A percentile compares a stretch with the other conserved stretches of the same genome.
phyloP scores from a whole-genome alignment of 2,797 vertebrate genomes.

The Mallotus villosus region DNA sequence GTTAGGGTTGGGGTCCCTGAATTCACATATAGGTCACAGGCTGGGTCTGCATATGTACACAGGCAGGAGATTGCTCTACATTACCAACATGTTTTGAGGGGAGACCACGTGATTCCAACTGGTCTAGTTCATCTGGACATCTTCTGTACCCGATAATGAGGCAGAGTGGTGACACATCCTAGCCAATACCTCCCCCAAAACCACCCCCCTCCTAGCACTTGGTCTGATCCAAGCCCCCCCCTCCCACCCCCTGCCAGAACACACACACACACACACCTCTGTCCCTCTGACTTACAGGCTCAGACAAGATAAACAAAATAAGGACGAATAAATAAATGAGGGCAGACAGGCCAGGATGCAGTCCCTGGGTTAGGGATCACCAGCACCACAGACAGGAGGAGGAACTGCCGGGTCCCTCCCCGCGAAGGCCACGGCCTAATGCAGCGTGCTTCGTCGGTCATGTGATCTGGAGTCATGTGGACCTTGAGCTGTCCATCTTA shows the following conservation, averaged over 20 bases:
- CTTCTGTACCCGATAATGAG: background rate
- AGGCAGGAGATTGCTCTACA: constrained; percentile 6
- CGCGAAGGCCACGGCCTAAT: too few species aligned
- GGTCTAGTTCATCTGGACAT: background rate
- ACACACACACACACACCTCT: background rate
- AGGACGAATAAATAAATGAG: background rate
- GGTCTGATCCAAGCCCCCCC: constrained; percentile 13
- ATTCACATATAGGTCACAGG: constrained; percentile 44
- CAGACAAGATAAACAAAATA: constrained; percentile 7
- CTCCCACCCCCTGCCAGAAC: constrained; percentile 6
- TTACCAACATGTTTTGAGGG: background rate
- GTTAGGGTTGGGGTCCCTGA: constrained; percentile 24
- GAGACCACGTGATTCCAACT: background rate
- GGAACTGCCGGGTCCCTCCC: too few species aligned
- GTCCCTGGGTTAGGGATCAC: background rate
- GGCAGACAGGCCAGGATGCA: background rate
- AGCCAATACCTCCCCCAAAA: background rate
- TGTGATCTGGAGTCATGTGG: background rate
- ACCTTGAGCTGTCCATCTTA: background rate
- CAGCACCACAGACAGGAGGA: background rate
- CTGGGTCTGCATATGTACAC: constrained; percentile 30
- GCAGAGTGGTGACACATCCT: background rate
- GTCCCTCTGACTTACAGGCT: background rate
- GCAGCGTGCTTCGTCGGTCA: background rate
- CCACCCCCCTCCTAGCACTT: background rate